Evolutionary conservation across 2,113 vertebrate genomes (phyloP).

Genomic region (Odontesthes bonariensis): DNA sequence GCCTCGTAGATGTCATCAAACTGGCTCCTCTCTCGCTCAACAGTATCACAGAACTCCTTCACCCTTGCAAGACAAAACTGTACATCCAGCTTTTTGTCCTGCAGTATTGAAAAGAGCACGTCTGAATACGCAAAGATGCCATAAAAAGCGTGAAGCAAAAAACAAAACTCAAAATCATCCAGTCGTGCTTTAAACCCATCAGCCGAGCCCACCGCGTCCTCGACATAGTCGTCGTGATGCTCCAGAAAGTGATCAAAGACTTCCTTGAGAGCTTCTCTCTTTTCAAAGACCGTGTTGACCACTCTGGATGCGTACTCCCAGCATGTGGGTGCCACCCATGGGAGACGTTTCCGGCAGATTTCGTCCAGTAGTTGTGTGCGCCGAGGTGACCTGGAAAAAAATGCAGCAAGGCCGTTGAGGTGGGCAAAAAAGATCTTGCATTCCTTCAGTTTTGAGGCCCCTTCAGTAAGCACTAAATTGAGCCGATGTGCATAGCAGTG

Average conservation of each 20-base stretch:
- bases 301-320: conserved; percentile 5
- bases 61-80: not conserved
- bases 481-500: not conserved
- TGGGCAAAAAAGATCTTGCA: not conserved
- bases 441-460: not conserved
- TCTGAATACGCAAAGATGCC: not conserved
- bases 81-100: not conserved
- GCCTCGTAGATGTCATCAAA: too few species aligned
- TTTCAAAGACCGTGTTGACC: not conserved
- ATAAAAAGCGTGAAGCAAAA: not conserved
- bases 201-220: not conserved
- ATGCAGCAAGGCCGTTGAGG: not conserved
- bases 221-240: not conserved
- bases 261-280: not conserved
- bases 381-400: not conserved
- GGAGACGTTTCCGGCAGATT: not conserved
- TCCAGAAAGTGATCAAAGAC: not conserved
- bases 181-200: not conserved
- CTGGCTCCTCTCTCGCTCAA: not conserved
- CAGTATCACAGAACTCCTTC: not conserved
- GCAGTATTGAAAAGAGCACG: not conserved
- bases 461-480: not conserved
- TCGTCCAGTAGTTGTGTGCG: not conserved
- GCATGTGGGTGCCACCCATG: too few species aligned
- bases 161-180: not conserved